A percentile compares a stretch with the other conserved stretches of the same genome.
These are phyloP conservation scores for Amblyteles armatorius DNA, from an alignment of 2,888 invertebrate species.

Conservation along the genomic window DNA sequence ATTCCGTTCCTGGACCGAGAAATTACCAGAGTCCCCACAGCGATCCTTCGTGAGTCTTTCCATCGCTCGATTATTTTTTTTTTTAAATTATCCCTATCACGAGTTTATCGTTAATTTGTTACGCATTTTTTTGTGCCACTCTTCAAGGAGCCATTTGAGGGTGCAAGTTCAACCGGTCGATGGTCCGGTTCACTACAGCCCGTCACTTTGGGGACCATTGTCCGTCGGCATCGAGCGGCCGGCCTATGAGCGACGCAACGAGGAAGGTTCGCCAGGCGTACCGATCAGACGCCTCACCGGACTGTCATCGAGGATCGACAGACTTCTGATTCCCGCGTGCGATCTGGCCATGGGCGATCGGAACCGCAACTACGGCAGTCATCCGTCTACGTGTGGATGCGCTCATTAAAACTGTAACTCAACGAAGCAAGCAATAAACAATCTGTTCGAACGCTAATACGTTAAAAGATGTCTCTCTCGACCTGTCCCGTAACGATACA, in stretches of 20 bases:
- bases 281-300: slow-evolving; percentile 58
- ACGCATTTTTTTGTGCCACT: not conserved
- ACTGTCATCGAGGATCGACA: slow-evolving; percentile 70
- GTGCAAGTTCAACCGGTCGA: slow-evolving; percentile 13
- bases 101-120: not conserved
- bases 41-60: slow-evolving; percentile 13
- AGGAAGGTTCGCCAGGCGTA: not conserved
- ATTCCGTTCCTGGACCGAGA: slow-evolving; percentile 5
- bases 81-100: not conserved
- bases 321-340: slow-evolving; percentile 72
- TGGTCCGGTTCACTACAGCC: not conserved
- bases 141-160: not conserved
- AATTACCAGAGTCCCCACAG: not conserved
- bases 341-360: slow-evolving; percentile 25
- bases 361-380: not conserved
- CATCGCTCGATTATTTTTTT: not conserved
- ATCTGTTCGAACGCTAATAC: not conserved
- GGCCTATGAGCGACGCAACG: not conserved
- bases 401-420: not conserved
- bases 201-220: not conserved
- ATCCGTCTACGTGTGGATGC: slow-evolving; percentile 3
- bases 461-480: not conserved
- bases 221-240: slow-evolving; percentile 23
- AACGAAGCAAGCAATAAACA: slow-evolving; percentile 21
- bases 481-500: not conserved